Evolutionary conservation across 2,888 invertebrate genomes (phyloP), one percentile per base, ranked within the genome.

Genomic region (Aleiodes leptofemur): DNA sequence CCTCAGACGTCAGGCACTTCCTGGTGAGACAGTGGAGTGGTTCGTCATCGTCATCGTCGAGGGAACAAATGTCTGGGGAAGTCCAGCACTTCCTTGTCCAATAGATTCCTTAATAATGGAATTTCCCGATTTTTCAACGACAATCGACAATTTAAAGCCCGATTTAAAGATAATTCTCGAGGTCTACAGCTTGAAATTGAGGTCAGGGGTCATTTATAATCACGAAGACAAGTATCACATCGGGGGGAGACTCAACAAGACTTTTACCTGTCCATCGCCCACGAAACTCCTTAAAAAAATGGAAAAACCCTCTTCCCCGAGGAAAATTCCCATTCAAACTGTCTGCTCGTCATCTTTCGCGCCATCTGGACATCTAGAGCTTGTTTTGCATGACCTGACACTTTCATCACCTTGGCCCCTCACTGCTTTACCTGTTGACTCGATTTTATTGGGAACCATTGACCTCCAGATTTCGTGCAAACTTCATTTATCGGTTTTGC

Each of bases 151-250:
- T 34, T 76, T 90, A 0, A 79, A 81, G 0, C 82, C 90, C 0
- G 83, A 89, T 68, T 90, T 91, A 57, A 87, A 89, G 69, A 84
- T 92, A 13, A 87, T 85, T 11, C 86, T 91, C 5, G 89, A 90
- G 73, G 85, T 92, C 16, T 92, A 90, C 75, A 90, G 90, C 77
- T 81, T 92, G 68, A 88, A 90, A 8, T 81, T 91, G 23, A 48
- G 8, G n/a, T 87, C 89, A 48, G 90, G 90, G 77, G 71, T 78
- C 8, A 77, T 77, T 11, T 85, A 82, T 66, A 86, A 86, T 70
- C 87, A 89, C 73, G 89, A 88, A 70, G 83, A 86, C 4, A 89
- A 88, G 77, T 88, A 85, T 76, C 86, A 85, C 64, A 82, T 88
- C 23, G 83, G 83, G 64, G 80, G 82, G 0, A 66, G 43, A 69